These are phyloP conservation scores for Enteromius argenteus DNA, from an alignment of 2,797 vertebrate species.

Conservation along the genomic window DNA sequence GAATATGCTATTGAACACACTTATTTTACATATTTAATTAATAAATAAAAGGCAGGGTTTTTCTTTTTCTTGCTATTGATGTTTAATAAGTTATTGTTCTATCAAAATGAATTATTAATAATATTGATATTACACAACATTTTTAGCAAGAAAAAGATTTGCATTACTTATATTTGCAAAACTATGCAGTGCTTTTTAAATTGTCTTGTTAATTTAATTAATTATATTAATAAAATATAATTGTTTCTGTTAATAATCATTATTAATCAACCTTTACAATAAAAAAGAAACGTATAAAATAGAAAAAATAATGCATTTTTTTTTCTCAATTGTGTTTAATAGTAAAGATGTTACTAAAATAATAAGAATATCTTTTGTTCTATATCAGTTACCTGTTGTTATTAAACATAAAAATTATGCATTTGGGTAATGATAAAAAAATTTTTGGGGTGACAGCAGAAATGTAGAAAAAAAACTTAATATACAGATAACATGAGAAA, in stretches of 20 bases:
- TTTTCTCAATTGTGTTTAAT: not conserved
- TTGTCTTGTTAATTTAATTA: not conserved
- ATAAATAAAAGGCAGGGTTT: not conserved
- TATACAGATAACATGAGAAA: too few species aligned
- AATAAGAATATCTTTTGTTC: not conserved
- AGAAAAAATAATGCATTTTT: not conserved
- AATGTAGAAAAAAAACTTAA: too few species aligned
- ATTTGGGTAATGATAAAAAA: too few species aligned
- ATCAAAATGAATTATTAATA: not conserved
- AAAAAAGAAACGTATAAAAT: not conserved
- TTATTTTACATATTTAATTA: not conserved
- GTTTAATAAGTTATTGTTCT: not conserved
- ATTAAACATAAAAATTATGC: not conserved
- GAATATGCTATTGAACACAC: not conserved
- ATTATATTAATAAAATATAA: not conserved
- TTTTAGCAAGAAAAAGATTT: not conserved
- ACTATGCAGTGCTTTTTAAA: not conserved
- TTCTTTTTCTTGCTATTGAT: not conserved
- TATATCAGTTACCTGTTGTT: not conserved
- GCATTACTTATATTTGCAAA: not conserved
- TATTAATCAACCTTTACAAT: not conserved
- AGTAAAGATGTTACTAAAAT: not conserved
- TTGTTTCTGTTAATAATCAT: not conserved
- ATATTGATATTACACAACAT: not conserved
- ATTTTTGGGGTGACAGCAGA: too few species aligned